Percentiles rank a stretch among this genome's conserved stretches.
Conservation (phyloP, 1,140 invertebrate species). For the Hirudo medicinalis region DNA sequence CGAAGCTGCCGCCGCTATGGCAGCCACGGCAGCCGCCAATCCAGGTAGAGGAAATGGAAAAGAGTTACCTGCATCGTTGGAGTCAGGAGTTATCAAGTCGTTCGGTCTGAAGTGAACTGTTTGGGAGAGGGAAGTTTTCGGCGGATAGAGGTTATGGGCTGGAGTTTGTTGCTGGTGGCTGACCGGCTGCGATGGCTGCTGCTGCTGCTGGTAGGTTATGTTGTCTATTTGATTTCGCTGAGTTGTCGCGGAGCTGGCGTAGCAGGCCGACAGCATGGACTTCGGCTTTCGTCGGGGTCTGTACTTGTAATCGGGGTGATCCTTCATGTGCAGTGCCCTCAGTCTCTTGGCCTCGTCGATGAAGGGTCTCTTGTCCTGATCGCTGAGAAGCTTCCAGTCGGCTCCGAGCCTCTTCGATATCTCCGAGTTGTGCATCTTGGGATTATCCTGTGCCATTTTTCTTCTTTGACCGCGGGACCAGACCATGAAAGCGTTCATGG, state of each 20-base stretch:
- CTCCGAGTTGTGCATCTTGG: conserved; percentile 99
- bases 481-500: conserved; percentile 99
- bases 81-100: conserved; percentile 40
- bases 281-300: conserved; percentile 48
- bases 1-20: too few relatives aligned
- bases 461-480: conserved; percentile 92
- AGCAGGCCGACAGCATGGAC: conserved; percentile 34
- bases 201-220: background rate
- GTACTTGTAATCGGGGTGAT: conserved; percentile 99
- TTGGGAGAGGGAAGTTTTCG: background rate
- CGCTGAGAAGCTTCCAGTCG: conserved; percentile 95
- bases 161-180: background rate
- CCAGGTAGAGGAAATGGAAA: too few relatives aligned
- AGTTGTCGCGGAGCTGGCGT: background rate
- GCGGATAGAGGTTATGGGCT: background rate
- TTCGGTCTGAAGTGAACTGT: conserved; percentile 28
- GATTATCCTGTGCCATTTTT: conserved; percentile 99
- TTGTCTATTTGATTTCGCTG: background rate
- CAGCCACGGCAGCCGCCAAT: too few relatives aligned
- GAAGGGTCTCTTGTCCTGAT: conserved; percentile 90
- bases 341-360: conserved; percentile 98
- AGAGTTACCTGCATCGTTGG: too few relatives aligned
- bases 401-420: conserved; percentile 92
- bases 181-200: background rate
- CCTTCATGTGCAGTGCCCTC: conserved; percentile 95